Base-by-base conservation (phyloP, 2,888 invertebrate species). In the Carpatolechia fugitivella region DNA sequence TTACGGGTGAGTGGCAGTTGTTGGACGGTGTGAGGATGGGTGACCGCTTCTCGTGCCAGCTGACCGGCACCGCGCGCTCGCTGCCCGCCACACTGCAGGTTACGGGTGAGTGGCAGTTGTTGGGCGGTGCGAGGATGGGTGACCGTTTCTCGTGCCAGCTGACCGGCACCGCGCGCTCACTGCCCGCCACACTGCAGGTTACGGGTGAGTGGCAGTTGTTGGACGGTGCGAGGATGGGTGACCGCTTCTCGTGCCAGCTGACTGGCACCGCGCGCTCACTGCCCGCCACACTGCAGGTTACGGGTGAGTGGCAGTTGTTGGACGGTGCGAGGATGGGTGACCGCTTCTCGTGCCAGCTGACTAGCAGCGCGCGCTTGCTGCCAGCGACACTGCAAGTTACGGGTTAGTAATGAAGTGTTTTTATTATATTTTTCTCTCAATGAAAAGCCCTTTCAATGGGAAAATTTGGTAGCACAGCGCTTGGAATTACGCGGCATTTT, bases 171-270 rank as follows among this genome's bases (percentile, higher is more conserved):
- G 16, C 79, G 82, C 91, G 7, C 85, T 94, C 62, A 93, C 94
- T 0, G 93, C 41, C 41, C 16, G n/a, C n/a, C 6, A 92, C 30
- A 1, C 13, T 46, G 8, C 46, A 46, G 0, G 46, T 14, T 24
- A 46, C 46, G 8, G 30, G 46, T 46, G 68, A 66, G 65, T 68
- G 70, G 61, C 72, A 86, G 67, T 75, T 87, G 60, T 69, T 87
- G 40, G 80, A 80, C 40, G 79, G 66, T 57, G 79, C 66, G 60
- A 1, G 89, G 7, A 87, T 92, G 61, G 92, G 93, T 63, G 93
- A 93, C 60, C 90, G 92, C 63, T 92, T 92, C 24, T 84, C 91
- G 48, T 95, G 94, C 14, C 82, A 92, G 93, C 63, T 95, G 95
- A 76, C 86, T 93, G 56, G 94, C 94, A 52, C 88, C 93, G 16